Conservation (phyloP, 2,888 invertebrate genomes). For the Polydrusus cervinus region DNA sequence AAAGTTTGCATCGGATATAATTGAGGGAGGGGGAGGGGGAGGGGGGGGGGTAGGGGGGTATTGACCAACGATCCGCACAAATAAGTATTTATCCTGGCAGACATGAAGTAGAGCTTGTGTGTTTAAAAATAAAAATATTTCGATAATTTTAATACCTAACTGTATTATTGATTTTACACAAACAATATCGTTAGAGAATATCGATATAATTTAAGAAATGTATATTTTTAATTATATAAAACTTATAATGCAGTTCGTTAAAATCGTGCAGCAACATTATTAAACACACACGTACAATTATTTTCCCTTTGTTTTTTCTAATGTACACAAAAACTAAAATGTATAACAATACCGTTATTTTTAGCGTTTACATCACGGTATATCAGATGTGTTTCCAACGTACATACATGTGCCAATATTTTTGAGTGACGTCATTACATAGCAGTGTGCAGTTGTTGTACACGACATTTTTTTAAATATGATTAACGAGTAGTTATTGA, state of each 20-base stretch:
- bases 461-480: slow-evolving; percentile 24
- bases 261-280: background rate
- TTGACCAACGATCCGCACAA: too few species aligned
- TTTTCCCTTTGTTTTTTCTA: slow-evolving; percentile 33
- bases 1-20: too few species aligned
- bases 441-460: slow-evolving; percentile 29
- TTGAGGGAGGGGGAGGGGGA: too few species aligned
- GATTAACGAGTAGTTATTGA: slow-evolving; percentile 2
- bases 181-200: too few species aligned
- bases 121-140: too few species aligned
- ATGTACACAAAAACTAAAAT: slow-evolving; percentile 36
- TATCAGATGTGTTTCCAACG: slow-evolving; percentile 31
- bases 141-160: too few species aligned
- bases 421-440: slow-evolving; percentile 28
- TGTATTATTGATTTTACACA: too few species aligned
- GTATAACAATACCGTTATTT: slow-evolving; percentile 37
- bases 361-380: slow-evolving; percentile 45
- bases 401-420: slow-evolving; percentile 35
- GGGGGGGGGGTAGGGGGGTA: too few species aligned
- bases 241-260: background rate
- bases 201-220: too few species aligned
- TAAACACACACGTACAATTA: slow-evolving; percentile 7
- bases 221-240: too few species aligned
- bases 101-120: too few species aligned
- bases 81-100: too few species aligned